Base-by-base conservation (phyloP, 2,797 vertebrate species). In the Acanthopagrus latus region DNA sequence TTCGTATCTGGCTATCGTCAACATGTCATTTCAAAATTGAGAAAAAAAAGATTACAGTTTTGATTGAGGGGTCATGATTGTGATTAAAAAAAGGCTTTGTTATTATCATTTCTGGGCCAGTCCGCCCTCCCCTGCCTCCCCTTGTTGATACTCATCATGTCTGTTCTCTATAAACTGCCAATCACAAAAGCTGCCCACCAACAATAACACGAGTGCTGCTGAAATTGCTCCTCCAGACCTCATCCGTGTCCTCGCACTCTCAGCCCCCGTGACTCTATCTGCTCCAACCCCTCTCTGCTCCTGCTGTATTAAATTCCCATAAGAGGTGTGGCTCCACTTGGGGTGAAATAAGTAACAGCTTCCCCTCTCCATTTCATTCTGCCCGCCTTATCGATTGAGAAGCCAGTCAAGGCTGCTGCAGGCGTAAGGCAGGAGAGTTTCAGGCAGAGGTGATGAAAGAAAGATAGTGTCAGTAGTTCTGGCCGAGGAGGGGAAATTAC, bases 331-430 rank as follows among this genome's bases (percentile, higher is more conserved):
- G 59, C 67, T 80, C 58, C 27, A 17, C 50, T 76, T 25, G 47
- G 62, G 62, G 59, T 83, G 79, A 63, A 82, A 86, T 73, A 74
- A 84, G 62, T 81, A 58, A 21, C 21, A 46, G 57, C 56, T 50
- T 54, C 52, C 33, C 62, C 4, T 71, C 64, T 85, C 63, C 64
- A 38, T 64, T 82, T 84, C 71, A 71, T 46, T 81, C 81, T 7
- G 51, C 52, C 16, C n/a, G 4, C 33, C 70, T 63, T 85, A 90
- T 90, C 56, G 59, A 87, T 71, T 25, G 13, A 44, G 55, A 63
- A 63, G 55, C 20, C 68, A 66, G 62, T 43, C 47, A 47, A 64
- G n/a, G 64, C 69, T 65, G 76, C 65, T 54, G 77, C 16, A 52
- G 60, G 48, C 60, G 47, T 29, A 69, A 76, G 20, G 52, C 63